These are phyloP conservation scores for Dinocampus coccinellae DNA, from an alignment of 2,888 invertebrate species.

Conservation along the genomic window DNA sequence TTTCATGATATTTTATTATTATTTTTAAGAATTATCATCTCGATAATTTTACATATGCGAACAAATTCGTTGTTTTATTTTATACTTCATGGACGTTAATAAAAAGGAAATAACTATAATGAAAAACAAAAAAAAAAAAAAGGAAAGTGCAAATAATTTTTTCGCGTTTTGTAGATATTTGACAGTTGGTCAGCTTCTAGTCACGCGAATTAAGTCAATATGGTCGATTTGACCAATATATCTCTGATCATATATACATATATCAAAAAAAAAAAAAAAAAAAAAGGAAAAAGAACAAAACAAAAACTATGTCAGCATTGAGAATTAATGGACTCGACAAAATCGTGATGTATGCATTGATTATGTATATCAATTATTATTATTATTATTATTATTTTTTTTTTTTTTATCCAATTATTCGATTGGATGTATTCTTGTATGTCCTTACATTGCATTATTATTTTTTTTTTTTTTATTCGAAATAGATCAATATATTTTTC, in stretches of 20 bases:
- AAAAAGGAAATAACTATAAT: not conserved
- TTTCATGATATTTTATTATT: too few species aligned
- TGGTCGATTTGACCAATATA: constrained; percentile 13
- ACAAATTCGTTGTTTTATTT: not conserved
- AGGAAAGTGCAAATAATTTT: not conserved
- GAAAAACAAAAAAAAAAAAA: not conserved
- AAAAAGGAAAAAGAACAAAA: not conserved
- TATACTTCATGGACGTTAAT: not conserved
- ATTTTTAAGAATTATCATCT: too few species aligned
- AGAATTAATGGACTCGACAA: constrained; percentile 25
- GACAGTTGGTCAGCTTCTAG: constrained; percentile 30
- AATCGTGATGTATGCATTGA: constrained; percentile 21
- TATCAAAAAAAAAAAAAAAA: not conserved
- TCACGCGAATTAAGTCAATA: constrained; percentile 17
- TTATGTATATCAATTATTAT: constrained; percentile 10
- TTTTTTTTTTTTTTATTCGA: constrained; percentile 18
- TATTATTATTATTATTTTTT: not conserved
- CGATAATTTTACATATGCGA: not conserved
- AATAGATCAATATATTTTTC: constrained; percentile 39
- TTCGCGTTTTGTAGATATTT: constrained; percentile 10
- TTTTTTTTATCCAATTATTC: not conserved
- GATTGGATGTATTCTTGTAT: constrained; percentile 10
- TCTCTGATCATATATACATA: constrained; percentile 4
- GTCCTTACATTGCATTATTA: constrained; percentile 18
- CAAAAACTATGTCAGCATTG: not conserved